These are phyloP conservation scores for Xenus cinereus DNA, from an alignment of 2,113 vertebrate species.

Conservation along the genomic window DNA sequence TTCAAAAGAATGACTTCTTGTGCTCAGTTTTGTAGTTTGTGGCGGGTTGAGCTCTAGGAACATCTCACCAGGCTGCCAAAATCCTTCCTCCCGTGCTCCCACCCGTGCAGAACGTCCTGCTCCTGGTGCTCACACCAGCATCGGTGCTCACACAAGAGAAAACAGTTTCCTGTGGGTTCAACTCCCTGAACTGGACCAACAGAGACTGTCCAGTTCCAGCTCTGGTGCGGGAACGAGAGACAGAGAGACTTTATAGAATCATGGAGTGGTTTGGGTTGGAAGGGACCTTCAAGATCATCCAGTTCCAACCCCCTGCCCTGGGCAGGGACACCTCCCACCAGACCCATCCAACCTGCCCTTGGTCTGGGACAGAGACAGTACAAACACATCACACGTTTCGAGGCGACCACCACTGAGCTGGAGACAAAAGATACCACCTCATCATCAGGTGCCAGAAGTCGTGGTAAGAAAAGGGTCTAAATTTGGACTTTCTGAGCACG, in stretches of 20 bases:
- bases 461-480: background rate
- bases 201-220: background rate
- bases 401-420: background rate
- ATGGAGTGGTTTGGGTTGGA: no score
- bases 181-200: background rate
- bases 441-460: background rate
- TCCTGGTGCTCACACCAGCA: background rate
- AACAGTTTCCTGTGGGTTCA: background rate
- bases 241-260: background rate
- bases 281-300: no score
- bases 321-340: no score
- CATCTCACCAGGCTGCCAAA: background rate
- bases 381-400: rapidly evolving
- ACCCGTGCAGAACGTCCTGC: background rate
- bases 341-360: no score
- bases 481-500: background rate
- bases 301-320: no score
- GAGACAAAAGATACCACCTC: background rate
- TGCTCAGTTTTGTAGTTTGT: background rate
- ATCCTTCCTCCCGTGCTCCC: background rate
- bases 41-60: background rate
- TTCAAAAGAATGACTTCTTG: background rate
- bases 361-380: no score
- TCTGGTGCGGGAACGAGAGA: background rate
- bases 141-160: background rate